Evolutionary conservation across 2,113 vertebrate genomes (phyloP), one percentile per base, ranked within the genome.

Genomic region (Candoia aspera): DNA sequence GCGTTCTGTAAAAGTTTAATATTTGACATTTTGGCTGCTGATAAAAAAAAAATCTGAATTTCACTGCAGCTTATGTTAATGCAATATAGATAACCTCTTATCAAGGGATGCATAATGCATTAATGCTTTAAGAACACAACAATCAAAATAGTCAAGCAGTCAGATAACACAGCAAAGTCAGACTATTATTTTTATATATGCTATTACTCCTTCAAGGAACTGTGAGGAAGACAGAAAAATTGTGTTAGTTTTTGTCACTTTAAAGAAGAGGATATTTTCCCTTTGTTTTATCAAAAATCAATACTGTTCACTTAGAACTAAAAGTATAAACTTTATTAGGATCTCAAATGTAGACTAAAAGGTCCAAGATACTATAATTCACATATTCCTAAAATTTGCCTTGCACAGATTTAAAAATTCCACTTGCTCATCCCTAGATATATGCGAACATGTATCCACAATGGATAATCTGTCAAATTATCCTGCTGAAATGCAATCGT

Each of bases 31-130:
- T 89, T 24, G 4, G 58, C 0, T 64, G 23, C 23, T n/a, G 37
- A 21, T 85, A 90, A 86, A 49, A 49, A 49, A 49, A 49, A 85
- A 94, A 1, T 64, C 1, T 0, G 26, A 94, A 88, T 79, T 88
- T 21, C 89, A 19, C 4, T 46, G 53, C 62, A 73, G 84, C 21
- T 60, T 90, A 90, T 85, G 90, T n/a, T 90, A 90, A 85, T 90
- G 57, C 79, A 90, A 85, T 62, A 90, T 85, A 60, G 90, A 91
- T 91, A 87, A 73, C 59, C 86, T 49, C 6, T 91, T 87, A 53
- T 26, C 17, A 46, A 86, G 59, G 0, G 12, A 29, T 0, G 64
- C 2, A 37, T n/a, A 0, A 37, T 53, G 24, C 24, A 42, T 86
- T 4, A 88, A 92, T n/a, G n/a, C 9, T 89, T 92, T 62, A 88